Evolutionary conservation across 2,797 vertebrate genomes (phyloP).

Genomic region (Malurus leucopterus): DNA sequence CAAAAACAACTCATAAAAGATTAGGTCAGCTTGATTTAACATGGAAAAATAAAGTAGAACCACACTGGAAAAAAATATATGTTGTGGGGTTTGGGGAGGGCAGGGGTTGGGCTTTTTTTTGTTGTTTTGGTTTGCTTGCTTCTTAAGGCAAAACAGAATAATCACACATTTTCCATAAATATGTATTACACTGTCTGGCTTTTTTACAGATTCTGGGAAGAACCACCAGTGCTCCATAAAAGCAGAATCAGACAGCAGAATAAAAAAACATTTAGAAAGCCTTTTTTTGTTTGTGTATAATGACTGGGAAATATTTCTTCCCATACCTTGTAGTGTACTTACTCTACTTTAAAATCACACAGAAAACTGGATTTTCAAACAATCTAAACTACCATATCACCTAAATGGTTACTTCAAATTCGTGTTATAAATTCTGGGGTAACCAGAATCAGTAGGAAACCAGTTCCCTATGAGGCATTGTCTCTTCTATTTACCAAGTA

Average conservation of each 20-base stretch:
- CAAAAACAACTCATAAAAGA: conserved; percentile 9
- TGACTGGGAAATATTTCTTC: neutral
- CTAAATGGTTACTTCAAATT: neutral
- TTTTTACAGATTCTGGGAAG: neutral
- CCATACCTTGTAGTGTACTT: neutral
- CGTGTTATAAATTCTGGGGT: neutral
- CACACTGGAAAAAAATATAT: neutral
- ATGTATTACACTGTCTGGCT: neutral
- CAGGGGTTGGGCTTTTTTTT: neutral
- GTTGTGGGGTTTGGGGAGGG: neutral
- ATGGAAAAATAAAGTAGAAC: conserved; percentile 7
- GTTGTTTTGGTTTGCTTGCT: neutral
- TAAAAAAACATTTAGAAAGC: neutral
- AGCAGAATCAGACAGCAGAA: neutral
- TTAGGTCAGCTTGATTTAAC: conserved; percentile 29
- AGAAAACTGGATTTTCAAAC: neutral
- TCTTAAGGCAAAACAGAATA: neutral
- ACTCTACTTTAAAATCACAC: neutral
- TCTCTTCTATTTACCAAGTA: neutral
- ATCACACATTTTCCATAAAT: neutral
- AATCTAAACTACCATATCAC: neutral
- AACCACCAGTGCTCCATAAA: neutral
- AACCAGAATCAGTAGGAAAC: neutral
- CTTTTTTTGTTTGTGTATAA: neutral
- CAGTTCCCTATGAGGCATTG: neutral